A percentile compares a stretch with the other conserved stretches of the same genome.
phyloP scores from a whole-genome alignment of 2,113 vertebrate genomes.

The Taurulus bubalis region DNA sequence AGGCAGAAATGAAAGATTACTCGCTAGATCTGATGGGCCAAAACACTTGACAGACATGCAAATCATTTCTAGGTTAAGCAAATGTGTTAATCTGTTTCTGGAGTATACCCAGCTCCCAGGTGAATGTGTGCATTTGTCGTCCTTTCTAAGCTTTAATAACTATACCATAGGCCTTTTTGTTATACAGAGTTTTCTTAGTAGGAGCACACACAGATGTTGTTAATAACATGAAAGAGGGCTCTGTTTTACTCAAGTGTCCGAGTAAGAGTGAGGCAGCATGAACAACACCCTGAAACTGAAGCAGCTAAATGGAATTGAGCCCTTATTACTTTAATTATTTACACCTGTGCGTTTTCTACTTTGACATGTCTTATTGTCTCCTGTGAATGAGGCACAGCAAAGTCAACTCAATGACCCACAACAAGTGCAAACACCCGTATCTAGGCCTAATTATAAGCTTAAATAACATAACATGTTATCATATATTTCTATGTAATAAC shows the following conservation, averaged over 20 bases:
- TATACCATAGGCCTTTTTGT: not conserved
- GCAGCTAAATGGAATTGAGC: not conserved
- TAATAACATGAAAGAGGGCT: not conserved
- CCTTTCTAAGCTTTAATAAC: too few species aligned
- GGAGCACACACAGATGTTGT: not conserved
- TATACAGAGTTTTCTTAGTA: not conserved
- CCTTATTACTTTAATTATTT: not conserved
- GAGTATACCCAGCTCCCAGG: not conserved
- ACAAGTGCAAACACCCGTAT: slow-evolving; percentile 1
- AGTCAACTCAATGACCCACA: not conserved
- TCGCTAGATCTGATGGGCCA: not conserved
- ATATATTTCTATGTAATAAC: not conserved
- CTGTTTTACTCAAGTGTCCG: not conserved
- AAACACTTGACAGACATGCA: not conserved
- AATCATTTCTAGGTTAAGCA: slow-evolving; percentile 14
- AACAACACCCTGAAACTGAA: not conserved
- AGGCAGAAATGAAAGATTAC: not conserved
- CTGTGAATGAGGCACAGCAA: not conserved
- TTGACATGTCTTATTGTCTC: not conserved
- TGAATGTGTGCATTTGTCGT: not conserved
- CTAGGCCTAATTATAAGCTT: not conserved
- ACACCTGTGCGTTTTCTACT: not conserved
- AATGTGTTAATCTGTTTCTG: slow-evolving; percentile 1
- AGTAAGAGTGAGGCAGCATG: not conserved
- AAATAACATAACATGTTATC: not conserved